These are phyloP conservation scores for Anhinga rufa DNA, from an alignment of 2,113 vertebrate genomes.

Conservation along the genomic window DNA sequence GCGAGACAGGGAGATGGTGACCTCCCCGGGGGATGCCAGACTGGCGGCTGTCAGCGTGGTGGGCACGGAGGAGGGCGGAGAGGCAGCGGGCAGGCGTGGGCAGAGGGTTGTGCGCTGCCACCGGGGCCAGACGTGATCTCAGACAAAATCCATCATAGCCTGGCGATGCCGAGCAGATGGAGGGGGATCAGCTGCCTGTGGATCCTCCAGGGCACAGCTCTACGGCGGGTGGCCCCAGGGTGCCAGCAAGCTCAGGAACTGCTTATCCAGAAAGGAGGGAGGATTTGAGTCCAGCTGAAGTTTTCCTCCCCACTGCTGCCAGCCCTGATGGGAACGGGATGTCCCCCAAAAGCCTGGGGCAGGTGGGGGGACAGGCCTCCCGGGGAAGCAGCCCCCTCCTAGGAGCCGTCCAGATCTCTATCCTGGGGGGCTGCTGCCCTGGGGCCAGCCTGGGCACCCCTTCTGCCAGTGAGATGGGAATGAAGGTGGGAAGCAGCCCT, in stretches of 20 bases:
- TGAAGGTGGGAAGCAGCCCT: not conserved
- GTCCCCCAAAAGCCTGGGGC: not conserved
- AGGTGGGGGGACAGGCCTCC: not conserved
- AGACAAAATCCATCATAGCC: not conserved
- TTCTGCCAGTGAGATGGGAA: not conserved
- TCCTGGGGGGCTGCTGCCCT: accelerated
- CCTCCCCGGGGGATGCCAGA: not conserved
- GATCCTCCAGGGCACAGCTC: not conserved
- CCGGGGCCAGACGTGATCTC: not conserved
- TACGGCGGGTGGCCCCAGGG: accelerated
- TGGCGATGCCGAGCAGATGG: not conserved
- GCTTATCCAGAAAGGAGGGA: not conserved
- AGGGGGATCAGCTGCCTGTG: accelerated
- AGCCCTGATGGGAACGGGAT: not conserved
- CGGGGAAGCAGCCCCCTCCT: not conserved
- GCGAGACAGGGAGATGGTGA: not conserved
- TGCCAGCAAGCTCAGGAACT: not conserved
- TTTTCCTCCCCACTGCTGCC: not conserved
- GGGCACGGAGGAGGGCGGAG: not conserved
- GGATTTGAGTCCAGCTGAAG: not conserved
- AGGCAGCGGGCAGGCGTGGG: not conserved
- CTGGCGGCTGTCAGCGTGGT: not conserved
- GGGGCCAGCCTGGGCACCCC: not conserved
- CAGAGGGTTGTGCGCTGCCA: not conserved
- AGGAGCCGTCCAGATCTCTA: not conserved